These are phyloP conservation scores for Cryptocheilus praepositus DNA, from an alignment of 2,888 invertebrate genomes.

Conservation along the genomic window DNA sequence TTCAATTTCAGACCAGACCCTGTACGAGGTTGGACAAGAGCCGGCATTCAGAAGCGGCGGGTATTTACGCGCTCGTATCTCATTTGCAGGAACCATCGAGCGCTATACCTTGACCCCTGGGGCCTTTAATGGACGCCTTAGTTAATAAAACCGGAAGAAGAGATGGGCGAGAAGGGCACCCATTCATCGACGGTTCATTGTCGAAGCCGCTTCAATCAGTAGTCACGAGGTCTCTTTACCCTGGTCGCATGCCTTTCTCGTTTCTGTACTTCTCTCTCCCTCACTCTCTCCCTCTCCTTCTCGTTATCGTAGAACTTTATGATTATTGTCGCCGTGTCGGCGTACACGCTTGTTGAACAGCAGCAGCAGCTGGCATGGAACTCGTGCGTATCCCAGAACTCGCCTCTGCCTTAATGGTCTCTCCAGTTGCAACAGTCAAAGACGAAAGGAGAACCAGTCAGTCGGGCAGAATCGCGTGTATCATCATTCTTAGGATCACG, in stretches of 20 bases:
- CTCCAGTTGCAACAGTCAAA: slow-evolving; percentile 6
- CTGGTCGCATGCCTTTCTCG: not conserved
- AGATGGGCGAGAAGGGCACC: slow-evolving; percentile 22
- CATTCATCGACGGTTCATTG: slow-evolving; percentile 34
- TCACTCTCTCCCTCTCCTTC: slow-evolving; percentile 12
- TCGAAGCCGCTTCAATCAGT: slow-evolving; percentile 36
- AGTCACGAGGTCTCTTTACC: slow-evolving; percentile 19
- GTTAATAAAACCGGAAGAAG: slow-evolving; percentile 60
- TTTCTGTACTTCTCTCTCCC: slow-evolving; percentile 17
- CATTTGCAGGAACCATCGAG: slow-evolving; percentile 24
- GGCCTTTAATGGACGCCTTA: slow-evolving; percentile 47
- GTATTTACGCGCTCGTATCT: slow-evolving; percentile 33
- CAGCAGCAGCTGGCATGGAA: slow-evolving; percentile 42
- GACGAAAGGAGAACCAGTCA: slow-evolving; percentile 22
- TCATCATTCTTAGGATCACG: slow-evolving; percentile 18
- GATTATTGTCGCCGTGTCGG: slow-evolving; percentile 51
- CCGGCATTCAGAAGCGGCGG: slow-evolving; percentile 42
- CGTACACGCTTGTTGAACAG: slow-evolving; percentile 51
- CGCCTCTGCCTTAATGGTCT: slow-evolving; percentile 33
- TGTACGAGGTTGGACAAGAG: slow-evolving; percentile 36
- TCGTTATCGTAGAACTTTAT: slow-evolving; percentile 54
- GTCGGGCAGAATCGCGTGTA: slow-evolving; percentile 24
- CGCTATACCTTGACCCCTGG: slow-evolving; percentile 13
- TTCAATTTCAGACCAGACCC: slow-evolving; percentile 37
- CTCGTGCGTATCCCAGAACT: slow-evolving; percentile 38